A percentile compares a stretch with the other conserved stretches of the same genome.
phyloP scores from a whole-genome alignment of 2,113 vertebrate genomes.

The Brachyhypopomus occidentalis region DNA sequence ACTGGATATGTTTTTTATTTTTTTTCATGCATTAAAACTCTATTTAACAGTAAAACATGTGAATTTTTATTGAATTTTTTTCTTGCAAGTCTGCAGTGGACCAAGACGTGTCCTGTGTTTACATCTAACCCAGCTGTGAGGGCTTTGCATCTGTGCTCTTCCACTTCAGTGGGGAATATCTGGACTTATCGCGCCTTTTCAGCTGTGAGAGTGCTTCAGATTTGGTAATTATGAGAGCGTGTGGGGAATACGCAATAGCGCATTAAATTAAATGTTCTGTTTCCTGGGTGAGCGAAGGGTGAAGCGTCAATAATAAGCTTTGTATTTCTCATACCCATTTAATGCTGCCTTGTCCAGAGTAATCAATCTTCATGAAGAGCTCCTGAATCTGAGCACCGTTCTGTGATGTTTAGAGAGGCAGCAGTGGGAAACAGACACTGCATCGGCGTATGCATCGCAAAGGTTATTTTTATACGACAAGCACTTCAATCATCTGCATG shows the following conservation, averaged over 20 bases:
- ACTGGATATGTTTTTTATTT: no score
- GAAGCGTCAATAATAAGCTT: conserved; percentile 23
- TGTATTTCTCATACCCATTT: conserved; percentile 66
- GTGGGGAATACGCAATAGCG: not conserved
- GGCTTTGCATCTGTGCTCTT: not conserved
- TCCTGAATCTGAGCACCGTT: conserved; percentile 72
- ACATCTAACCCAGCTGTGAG: not conserved
- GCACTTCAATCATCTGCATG: conserved; percentile 13
- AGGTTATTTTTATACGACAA: not conserved
- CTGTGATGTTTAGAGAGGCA: conserved; percentile 69
- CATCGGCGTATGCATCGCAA: conserved; percentile 1
- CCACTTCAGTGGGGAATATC: not conserved
- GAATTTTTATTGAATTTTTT: no score
- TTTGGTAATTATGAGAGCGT: not conserved
- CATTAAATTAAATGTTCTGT: conserved; percentile 7
- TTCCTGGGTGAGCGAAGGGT: not conserved
- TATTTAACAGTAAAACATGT: no score
- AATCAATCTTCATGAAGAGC: conserved; percentile 80
- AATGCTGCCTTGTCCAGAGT: conserved; percentile 70
- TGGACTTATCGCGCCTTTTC: not conserved
- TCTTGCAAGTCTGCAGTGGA: no score
- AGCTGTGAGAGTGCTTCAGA: not conserved
- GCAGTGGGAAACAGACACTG: not conserved
- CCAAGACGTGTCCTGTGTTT: no score
- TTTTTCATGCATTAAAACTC: no score